A percentile compares a stretch with the other conserved stretches of the same genome.
These are phyloP conservation scores for Glaucidium brasilianum DNA, from an alignment of 2,113 vertebrate genomes.

Conservation along the genomic window DNA sequence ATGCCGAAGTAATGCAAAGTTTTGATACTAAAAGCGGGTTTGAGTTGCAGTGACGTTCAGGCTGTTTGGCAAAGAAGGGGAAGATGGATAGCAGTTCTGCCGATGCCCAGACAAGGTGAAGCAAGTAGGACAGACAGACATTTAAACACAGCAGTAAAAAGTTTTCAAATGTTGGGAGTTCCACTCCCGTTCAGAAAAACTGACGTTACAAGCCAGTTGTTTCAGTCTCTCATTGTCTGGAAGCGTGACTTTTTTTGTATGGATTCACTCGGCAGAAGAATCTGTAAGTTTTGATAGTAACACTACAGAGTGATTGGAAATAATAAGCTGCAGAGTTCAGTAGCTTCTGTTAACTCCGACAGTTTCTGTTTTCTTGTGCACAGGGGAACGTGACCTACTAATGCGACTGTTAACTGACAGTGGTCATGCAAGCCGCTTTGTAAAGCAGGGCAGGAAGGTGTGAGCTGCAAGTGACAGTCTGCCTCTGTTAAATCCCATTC, in stretches of 20 bases:
- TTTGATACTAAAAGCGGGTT: background rate
- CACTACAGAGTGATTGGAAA: background rate
- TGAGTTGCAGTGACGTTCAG: background rate
- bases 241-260: background rate
- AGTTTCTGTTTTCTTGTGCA: background rate
- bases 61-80: background rate
- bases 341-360: background rate
- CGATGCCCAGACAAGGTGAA: background rate
- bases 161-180: background rate
- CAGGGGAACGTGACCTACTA: background rate
- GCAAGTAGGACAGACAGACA: fast-evolving
- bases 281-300: background rate
- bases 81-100: background rate
- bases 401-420: background rate
- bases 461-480: background rate
- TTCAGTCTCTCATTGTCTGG: background rate
- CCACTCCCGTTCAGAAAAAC: background rate
- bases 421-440: background rate
- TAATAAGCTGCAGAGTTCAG: background rate
- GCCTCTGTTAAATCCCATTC: background rate
- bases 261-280: background rate
- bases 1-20: background rate
- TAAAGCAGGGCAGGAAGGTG: background rate
- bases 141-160: background rate
- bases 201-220: background rate